phyloP scores from a whole-genome alignment of 2,113 vertebrate genomes.

The Anser brachyrhynchus region DNA sequence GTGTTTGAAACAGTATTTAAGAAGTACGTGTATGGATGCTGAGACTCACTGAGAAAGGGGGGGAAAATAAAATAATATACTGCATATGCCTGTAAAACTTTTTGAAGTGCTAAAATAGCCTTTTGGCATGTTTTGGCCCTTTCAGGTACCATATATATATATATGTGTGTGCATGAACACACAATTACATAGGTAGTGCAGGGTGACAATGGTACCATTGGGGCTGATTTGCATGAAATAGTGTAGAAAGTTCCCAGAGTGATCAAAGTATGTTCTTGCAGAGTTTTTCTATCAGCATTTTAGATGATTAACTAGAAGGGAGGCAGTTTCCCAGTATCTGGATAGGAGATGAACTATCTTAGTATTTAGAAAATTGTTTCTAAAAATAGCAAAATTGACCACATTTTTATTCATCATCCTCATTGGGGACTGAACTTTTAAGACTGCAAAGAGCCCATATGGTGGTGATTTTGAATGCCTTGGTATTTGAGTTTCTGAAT shows the following conservation, averaged over 20 bases:
- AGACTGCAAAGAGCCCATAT: not conserved
- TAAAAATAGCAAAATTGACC: not conserved
- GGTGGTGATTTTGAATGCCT: not conserved
- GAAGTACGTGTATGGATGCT: not conserved
- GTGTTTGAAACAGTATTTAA: not conserved
- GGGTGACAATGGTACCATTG: not conserved
- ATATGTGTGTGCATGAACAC: not conserved
- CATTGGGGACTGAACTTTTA: not conserved
- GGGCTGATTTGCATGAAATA: not conserved
- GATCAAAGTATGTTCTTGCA: not conserved
- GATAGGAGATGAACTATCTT: not conserved
- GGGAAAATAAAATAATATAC: not conserved
- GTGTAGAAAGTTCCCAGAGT: not conserved
- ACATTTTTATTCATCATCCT: not conserved
- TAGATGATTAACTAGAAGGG: not conserved
- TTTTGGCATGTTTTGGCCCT: not conserved
- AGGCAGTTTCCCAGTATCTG: not conserved
- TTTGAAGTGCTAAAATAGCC: not conserved
- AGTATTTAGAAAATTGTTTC: not conserved
- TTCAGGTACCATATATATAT: not conserved
- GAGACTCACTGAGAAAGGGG: not conserved
- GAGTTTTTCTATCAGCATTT: not conserved
- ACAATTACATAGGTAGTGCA: not conserved
- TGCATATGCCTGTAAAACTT: not conserved
- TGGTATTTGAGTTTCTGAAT: not conserved